Percentiles rank a stretch among this genome's conserved stretches.
Evolutionary conservation across 2,888 invertebrate species (phyloP).

Genomic region (Cephus runcator): DNA sequence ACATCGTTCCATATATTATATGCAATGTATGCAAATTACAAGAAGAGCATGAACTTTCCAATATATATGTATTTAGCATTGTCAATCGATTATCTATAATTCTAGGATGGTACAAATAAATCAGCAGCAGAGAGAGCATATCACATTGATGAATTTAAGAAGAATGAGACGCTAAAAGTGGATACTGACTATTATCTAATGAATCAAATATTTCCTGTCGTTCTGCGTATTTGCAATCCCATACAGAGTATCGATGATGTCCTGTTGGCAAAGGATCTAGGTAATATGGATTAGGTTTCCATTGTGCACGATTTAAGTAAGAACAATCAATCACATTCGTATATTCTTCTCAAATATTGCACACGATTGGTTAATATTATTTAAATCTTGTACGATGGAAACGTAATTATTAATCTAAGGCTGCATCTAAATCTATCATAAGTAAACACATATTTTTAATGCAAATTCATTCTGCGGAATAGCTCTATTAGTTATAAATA

Average conservation of each 20-base stretch:
- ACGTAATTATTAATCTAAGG: no score
- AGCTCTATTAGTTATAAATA: background rate
- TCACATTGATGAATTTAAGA: conserved; percentile 90
- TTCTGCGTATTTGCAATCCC: conserved; percentile 93
- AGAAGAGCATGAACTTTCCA: background rate
- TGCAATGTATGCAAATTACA: conserved; percentile 72
- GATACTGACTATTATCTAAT: conserved; percentile 93
- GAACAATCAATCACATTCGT: conserved; percentile 54
- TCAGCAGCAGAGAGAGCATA: conserved; percentile 92
- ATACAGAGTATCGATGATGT: conserved; percentile 94
- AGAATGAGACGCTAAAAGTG: conserved; percentile 74
- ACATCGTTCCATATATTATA: conserved; percentile 95
- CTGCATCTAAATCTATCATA: no score
- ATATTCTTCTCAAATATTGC: no score
- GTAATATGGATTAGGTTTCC: conserved; percentile 69
- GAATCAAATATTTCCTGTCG: conserved; percentile 96
- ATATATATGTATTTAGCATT: background rate
- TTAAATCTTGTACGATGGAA: conserved; percentile 6
- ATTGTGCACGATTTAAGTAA: conserved; percentile 50
- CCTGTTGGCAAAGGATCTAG: conserved; percentile 89
- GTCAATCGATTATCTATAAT: background rate
- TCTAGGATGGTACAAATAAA: conserved; percentile 78
- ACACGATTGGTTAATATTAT: conserved; percentile 41
- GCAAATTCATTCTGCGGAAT: no score
- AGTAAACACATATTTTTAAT: no score